These are phyloP conservation scores for Megastigmus dorsalis DNA, from an alignment of 2,888 invertebrate species.

Conservation along the genomic window DNA sequence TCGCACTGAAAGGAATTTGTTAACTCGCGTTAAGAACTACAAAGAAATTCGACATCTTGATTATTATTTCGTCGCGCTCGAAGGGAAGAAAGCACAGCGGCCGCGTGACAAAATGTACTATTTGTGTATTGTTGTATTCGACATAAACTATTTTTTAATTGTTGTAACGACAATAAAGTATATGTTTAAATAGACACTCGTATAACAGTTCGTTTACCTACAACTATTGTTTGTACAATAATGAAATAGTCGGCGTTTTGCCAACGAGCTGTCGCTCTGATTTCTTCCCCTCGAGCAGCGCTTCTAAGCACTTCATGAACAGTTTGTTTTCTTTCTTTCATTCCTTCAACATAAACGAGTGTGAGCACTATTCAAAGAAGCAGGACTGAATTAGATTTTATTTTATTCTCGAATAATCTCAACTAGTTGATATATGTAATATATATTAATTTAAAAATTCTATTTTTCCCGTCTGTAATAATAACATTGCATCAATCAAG, in stretches of 20 bases:
- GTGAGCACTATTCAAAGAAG: conserved; percentile 44
- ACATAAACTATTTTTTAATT: conserved; percentile 53
- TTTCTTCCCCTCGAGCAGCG: not conserved
- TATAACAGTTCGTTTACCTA: conserved; percentile 50
- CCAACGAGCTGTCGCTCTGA: not conserved
- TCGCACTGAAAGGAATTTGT: conserved; percentile 37
- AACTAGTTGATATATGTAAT: conserved; percentile 43
- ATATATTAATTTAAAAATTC: conserved; percentile 42
- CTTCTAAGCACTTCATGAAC: conserved; percentile 11
- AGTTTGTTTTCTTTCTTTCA: too few relatives aligned
- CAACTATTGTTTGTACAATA: conserved; percentile 51
- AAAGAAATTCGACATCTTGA: conserved; percentile 42
- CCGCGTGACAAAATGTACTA: conserved; percentile 17
- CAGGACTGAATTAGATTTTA: conserved; percentile 40
- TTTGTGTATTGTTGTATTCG: conserved; percentile 39
- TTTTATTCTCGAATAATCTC: conserved; percentile 30
- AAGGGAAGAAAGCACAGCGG: not conserved
- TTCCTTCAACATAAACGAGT: conserved; percentile 38
- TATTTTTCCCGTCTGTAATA: conserved; percentile 11
- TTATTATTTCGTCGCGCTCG: not conserved
- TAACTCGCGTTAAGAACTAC: conserved; percentile 16
- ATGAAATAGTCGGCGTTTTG: conserved; percentile 40
- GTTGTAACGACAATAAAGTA: conserved; percentile 54
- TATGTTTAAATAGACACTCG: conserved; percentile 53
- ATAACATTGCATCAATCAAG: conserved; percentile 40